Base-by-base conservation (phyloP, 35 echinoderm and acorn worm species). In the Anneissia japonica region DNA sequence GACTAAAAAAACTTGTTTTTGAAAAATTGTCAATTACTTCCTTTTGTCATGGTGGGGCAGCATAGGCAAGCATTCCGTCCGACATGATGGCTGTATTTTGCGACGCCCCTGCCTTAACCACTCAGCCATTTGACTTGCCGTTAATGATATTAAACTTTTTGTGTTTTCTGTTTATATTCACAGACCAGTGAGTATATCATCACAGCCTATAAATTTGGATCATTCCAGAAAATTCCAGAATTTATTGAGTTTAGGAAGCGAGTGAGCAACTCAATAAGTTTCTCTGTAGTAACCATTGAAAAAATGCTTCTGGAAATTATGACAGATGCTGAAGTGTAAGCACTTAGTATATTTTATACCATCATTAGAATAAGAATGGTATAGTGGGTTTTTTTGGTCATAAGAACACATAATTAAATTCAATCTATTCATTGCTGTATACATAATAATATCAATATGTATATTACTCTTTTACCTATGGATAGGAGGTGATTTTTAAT, bases 111-210 rank as follows among this genome's bases (percentile, higher is more conserved):
- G n/a, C n/a, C n/a, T n/a, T n/a, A n/a, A n/a, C n/a, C n/a, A n/a
- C n/a, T n/a, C n/a, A n/a, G n/a, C n/a, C n/a, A n/a, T n/a, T n/a
- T n/a, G n/a, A n/a, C n/a, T n/a, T n/a, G n/a, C n/a, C n/a, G n/a
- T n/a, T n/a, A n/a, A n/a, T n/a, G n/a, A n/a, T n/a, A n/a, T n/a
- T n/a, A n/a, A n/a, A n/a, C n/a, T n/a, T 82, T 82, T 37, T 82
- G 16, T 82, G 33, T 37, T 34, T 37, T 82, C 38, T 33, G 38
- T 0, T 38, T 88, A 77, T 38, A 17, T 46, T 87, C 36, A 34
- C 76, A 99, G 96, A 93, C 92, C 14, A 94, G 89, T 79, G 96
- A 99, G 56, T 93, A 93, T 76, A 99, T 99, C 84, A 99, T 99
- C 74, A 86, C 96, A 46, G 89, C 96, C 9, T 99, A 99, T 84